Conservation (phyloP, 2,888 invertebrate species). For the Syrphus vitripennis region DNA sequence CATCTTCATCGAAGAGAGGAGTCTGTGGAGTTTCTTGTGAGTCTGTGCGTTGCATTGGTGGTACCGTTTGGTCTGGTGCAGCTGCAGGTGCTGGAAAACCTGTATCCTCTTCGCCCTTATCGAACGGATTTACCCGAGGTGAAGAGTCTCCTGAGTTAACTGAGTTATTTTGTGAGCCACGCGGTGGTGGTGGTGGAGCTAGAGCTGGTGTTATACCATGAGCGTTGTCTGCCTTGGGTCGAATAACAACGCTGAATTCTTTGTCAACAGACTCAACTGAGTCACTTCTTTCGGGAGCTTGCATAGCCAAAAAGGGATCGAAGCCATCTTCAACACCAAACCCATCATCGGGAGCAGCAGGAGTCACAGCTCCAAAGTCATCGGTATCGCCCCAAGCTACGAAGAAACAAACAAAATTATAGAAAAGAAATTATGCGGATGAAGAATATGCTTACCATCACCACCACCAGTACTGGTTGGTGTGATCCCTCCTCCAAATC, state of each 20-base stretch:
- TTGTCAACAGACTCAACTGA: constrained; percentile 89
- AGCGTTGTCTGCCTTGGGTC: constrained; percentile 82
- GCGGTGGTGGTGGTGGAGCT: constrained; percentile 85
- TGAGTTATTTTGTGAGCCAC: constrained; percentile 74
- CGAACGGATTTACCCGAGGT: constrained; percentile 89
- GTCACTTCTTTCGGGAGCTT: constrained; percentile 85
- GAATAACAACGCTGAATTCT: constrained; percentile 90
- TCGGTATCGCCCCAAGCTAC: constrained; percentile 80
- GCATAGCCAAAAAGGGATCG: constrained; percentile 91
- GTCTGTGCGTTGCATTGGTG: constrained; percentile 82
- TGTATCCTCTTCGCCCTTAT: constrained; percentile 82
- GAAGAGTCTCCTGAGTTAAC: constrained; percentile 82
- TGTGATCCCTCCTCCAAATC: constrained; percentile 76
- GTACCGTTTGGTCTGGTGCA: constrained; percentile 62
- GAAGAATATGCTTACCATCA: constrained; percentile 77
- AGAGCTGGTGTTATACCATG: constrained; percentile 86
- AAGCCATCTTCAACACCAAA: constrained; percentile 89
- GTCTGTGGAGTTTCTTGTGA: constrained; percentile 94
- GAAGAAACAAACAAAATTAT: constrained; percentile 1
- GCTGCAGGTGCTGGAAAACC: constrained; percentile 76
- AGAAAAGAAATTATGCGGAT: background rate
- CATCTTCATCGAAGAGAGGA: constrained; percentile 96
- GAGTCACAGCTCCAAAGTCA: constrained; percentile 77
- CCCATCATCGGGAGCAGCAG: constrained; percentile 78
- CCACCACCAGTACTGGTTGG: constrained; percentile 76